These are phyloP conservation scores for Auanema freiburgensis DNA, from an alignment of 2,888 invertebrate genomes.

Conservation along the genomic window DNA sequence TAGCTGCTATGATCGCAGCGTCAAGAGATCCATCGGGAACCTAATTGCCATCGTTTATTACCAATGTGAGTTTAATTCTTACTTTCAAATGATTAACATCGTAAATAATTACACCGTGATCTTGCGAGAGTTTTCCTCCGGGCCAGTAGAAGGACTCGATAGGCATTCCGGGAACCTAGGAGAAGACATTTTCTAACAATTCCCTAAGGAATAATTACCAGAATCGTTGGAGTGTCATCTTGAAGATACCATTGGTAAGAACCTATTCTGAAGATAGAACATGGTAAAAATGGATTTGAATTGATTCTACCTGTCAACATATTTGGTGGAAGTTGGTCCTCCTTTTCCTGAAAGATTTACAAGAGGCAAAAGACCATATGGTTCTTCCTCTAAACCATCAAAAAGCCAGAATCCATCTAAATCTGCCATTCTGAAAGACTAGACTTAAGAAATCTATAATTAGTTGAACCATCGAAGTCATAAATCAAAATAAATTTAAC, in stretches of 20 bases:
- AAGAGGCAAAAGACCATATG: conserved; percentile 62
- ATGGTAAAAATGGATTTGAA: not conserved
- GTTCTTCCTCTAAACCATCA: conserved; percentile 61
- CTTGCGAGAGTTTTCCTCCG: conserved; percentile 59
- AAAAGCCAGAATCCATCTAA: conserved; percentile 62
- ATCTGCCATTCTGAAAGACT: conserved; percentile 11
- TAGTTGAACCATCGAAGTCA: too few relatives aligned
- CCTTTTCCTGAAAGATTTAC: conserved; percentile 60
- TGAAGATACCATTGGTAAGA: conserved; percentile 63
- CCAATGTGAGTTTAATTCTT: not conserved
- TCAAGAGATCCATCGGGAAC: conserved; percentile 57
- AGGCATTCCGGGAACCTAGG: conserved; percentile 58
- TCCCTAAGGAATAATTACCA: conserved; percentile 31
- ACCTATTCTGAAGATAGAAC: conserved; percentile 41
- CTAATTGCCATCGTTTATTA: too few relatives aligned
- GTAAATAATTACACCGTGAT: conserved; percentile 63
- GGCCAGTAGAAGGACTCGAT: conserved; percentile 60
- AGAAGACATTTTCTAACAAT: not conserved
- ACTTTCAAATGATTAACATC: conserved; percentile 61
- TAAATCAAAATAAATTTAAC: too few relatives aligned
- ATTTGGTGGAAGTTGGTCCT: conserved; percentile 61
- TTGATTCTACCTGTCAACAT: conserved; percentile 42
- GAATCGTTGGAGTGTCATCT: conserved; percentile 59
- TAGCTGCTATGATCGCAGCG: conserved; percentile 59
- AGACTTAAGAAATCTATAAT: too few relatives aligned